Percentiles rank a stretch among this genome's conserved stretches.
These are phyloP conservation scores for Dipodomys spectabilis DNA, from an alignment of 2,113 vertebrate genomes.

Conservation along the genomic window DNA sequence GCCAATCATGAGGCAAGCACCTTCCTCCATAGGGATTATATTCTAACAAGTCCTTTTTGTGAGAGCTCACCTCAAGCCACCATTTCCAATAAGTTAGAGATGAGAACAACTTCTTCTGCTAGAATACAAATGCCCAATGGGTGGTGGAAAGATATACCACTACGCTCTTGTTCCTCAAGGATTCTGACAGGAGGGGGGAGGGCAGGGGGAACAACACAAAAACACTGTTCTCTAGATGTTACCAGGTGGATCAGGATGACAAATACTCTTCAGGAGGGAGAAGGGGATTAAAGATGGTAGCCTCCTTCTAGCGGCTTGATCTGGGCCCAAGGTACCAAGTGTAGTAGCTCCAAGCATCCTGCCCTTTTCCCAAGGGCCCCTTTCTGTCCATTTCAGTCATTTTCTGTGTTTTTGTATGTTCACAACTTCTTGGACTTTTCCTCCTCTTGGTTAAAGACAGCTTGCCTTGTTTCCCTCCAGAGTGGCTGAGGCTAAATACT, in stretches of 20 bases:
- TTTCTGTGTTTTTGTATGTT: not conserved
- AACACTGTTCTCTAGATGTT: not conserved
- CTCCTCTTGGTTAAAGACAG: not conserved
- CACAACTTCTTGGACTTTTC: not conserved
- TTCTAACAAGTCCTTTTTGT: not conserved
- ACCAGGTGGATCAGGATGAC: not conserved
- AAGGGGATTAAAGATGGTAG: not conserved
- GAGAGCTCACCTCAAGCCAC: not conserved
- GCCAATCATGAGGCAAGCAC: not conserved
- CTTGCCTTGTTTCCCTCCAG: not conserved
- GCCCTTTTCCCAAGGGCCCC: too few species aligned
- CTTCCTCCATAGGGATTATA: not conserved
- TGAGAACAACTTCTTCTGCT: constrained; percentile 1
- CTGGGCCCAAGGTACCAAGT: too few species aligned
- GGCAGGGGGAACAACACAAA: not conserved
- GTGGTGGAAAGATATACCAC: not conserved
- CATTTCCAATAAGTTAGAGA: not conserved
- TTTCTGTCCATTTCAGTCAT: not conserved
- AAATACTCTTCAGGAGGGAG: not conserved
- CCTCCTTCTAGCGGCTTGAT: not conserved
- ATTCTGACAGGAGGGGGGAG: not conserved
- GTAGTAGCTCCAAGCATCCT: fast-evolving
- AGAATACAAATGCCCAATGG: not conserved
- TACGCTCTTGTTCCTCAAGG: not conserved
- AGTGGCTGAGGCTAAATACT: not conserved